These are phyloP conservation scores for Lagria hirta DNA, from an alignment of 2,888 invertebrate species.

Conservation along the genomic window DNA sequence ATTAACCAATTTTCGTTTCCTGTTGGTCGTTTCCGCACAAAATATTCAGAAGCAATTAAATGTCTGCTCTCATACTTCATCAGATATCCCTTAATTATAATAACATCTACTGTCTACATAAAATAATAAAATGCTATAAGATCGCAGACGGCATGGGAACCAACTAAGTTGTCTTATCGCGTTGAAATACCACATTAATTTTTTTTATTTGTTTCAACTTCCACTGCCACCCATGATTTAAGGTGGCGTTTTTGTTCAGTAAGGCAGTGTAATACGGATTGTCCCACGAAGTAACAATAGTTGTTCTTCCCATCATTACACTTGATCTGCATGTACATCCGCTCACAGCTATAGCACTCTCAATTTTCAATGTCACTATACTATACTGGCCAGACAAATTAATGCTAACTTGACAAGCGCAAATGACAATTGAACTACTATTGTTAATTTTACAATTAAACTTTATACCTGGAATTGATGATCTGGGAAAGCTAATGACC, in stretches of 20 bases:
- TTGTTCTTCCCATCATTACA: conserved; percentile 55
- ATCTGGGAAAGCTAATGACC: conserved; percentile 25
- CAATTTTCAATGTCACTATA: conserved; percentile 54
- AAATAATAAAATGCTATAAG: conserved; percentile 47
- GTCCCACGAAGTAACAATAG: conserved; percentile 53
- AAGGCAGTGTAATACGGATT: conserved; percentile 54
- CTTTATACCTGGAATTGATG: conserved; percentile 28
- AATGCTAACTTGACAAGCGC: conserved; percentile 35
- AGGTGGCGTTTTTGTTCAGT: conserved; percentile 51
- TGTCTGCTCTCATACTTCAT: conserved; percentile 48
- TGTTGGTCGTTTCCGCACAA: conserved; percentile 30
- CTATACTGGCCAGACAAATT: conserved; percentile 43
- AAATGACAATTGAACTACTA: conserved; percentile 31
- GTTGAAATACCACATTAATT: conserved; percentile 37
- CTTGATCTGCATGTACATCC: conserved; percentile 56
- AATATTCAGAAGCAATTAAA: conserved; percentile 40
- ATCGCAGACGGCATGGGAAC: conserved; percentile 44
- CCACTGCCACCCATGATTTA: conserved; percentile 49
- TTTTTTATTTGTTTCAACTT: conserved; percentile 43
- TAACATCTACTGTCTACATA: conserved; percentile 42
- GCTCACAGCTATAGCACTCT: conserved; percentile 53
- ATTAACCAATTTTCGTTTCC: conserved; percentile 41
- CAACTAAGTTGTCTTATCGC: conserved; percentile 32
- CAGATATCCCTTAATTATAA: conserved; percentile 52
- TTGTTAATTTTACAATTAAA: conserved; percentile 34